Evolutionary conservation across 2,888 invertebrate genomes (phyloP).

Genomic region (Trilocha varians): DNA sequence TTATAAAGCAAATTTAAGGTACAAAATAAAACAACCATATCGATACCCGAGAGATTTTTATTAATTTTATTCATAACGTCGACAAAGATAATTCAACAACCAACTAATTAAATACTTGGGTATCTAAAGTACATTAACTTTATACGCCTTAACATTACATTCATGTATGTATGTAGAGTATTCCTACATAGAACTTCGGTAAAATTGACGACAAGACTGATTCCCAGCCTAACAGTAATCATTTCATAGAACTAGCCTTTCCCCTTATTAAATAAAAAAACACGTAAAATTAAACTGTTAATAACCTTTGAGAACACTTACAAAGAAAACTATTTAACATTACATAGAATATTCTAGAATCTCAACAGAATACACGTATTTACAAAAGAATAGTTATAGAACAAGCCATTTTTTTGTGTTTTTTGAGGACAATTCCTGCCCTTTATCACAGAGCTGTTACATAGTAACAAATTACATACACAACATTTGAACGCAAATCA

Average conservation of each 20-base stretch:
- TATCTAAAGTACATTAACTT: slow-evolving; percentile 47
- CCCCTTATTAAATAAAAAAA: slow-evolving; percentile 28
- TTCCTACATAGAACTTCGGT: slow-evolving; percentile 21
- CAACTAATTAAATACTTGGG: slow-evolving; percentile 48
- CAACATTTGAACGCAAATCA: slow-evolving; percentile 26
- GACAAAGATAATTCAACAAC: slow-evolving; percentile 50
- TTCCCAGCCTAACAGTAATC: slow-evolving; percentile 24
- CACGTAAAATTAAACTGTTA: slow-evolving; percentile 20
- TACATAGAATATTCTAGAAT: slow-evolving; percentile 9
- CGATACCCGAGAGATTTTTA: slow-evolving; percentile 55
- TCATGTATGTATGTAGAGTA: slow-evolving; percentile 65
- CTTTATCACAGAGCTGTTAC: slow-evolving; percentile 64
- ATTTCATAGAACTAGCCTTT: slow-evolving; percentile 30
- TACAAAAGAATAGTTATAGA: slow-evolving; percentile 10
- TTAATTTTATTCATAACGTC: slow-evolving; percentile 50
- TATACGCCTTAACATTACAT: slow-evolving; percentile 39
- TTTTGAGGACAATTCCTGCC: slow-evolving; percentile 27
- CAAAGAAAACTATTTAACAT: too few species aligned
- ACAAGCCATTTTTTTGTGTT: slow-evolving; percentile 18
- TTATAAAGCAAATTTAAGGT: background rate
- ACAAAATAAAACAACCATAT: slow-evolving; percentile 24
- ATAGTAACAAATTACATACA: slow-evolving; percentile 29
- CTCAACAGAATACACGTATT: slow-evolving; percentile 5
- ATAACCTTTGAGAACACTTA: too few species aligned
- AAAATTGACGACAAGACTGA: slow-evolving; percentile 6